Evolutionary conservation across 2,113 vertebrate genomes (phyloP), one percentile per base, ranked within the genome.

Genomic region (Ranitomeya variabilis): DNA sequence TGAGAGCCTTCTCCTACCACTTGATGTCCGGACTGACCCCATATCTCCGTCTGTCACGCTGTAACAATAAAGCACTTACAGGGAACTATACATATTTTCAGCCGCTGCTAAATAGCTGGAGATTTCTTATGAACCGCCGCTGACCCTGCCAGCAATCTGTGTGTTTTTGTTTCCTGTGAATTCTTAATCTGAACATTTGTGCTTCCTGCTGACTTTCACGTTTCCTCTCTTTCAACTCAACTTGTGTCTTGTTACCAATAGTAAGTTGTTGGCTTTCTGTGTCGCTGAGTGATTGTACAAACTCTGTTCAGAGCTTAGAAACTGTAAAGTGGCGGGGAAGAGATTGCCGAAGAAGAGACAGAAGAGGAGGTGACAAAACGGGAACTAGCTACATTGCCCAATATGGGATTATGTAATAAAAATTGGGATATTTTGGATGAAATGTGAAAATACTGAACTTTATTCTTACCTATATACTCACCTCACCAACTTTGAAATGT

Each of bases 221-320:
- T 84, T 83, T 83, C 80, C 80, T 83, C 60, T 83, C 37, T 83
- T 83, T n/a, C 18, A 19, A 15, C 82, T 71, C 45, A 23, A 84
- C 82, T 84, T 83, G 64, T 54, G 82, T 83, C 64, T 83, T 83
- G 82, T 83, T 71, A 71, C 45, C n/a, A 69, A 71, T 84, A 84
- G 67, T 84, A 31, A 84, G 19, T 55, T 14, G 62, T 67, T 52
- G 59, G 81, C 19, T 83, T 67, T 54, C 45, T 83, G 64, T 21
- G 7, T 67, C 52, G 12, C 37, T 52, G 81, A 52, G 81, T 60
- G 79, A 81, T 81, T 79, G 52, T 23, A 76, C 52, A 79, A 79
- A 79, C 52, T 79, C 10, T 57, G 11, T 76, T 52, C 16, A 52
- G 21, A 51, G 16, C 52, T 76, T 76, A 52, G 37, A 52, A 52